Percentiles rank a stretch among this genome's conserved stretches.
Evolutionary conservation across 1,140 invertebrate genomes (phyloP).

Genomic region (Metaphire vulgaris): DNA sequence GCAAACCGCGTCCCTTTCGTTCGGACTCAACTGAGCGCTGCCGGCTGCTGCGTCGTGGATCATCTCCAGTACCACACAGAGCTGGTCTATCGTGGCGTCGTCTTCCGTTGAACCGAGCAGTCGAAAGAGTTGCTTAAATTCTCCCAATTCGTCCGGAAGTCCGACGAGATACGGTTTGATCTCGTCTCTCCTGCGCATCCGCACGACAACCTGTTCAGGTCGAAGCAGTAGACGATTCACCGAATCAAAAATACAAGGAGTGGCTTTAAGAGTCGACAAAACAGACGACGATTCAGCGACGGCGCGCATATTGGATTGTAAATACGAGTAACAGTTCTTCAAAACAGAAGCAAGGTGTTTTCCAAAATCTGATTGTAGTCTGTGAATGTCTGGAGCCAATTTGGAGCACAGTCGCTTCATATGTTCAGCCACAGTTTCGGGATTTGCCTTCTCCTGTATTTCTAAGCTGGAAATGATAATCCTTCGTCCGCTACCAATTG

Average conservation of each 20-base stretch:
- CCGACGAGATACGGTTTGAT: slow-evolving; percentile 34
- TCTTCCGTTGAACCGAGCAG: slow-evolving; percentile 32
- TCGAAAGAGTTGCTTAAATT: slow-evolving; percentile 34
- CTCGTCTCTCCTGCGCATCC: slow-evolving; percentile 30
- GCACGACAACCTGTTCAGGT: slow-evolving; percentile 31
- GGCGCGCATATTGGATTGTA: neutral
- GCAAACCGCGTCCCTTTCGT: slow-evolving; percentile 30
- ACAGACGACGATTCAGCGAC: neutral
- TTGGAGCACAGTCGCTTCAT: neutral
- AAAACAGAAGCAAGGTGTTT: neutral
- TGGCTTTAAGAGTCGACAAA: neutral
- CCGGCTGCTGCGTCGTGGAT: slow-evolving; percentile 24
- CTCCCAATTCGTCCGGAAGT: slow-evolving; percentile 32
- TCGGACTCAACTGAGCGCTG: slow-evolving; percentile 30
- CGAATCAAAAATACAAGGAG: neutral
- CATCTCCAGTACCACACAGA: slow-evolving; percentile 28
- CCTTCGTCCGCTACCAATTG: neutral
- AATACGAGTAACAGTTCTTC: neutral
- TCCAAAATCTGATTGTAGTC: neutral
- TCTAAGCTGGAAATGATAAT: neutral
- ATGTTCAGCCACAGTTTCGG: neutral
- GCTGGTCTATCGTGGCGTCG: slow-evolving; percentile 30
- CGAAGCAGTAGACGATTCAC: slow-evolving; percentile 24
- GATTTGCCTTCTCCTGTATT: neutral
- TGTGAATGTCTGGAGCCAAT: neutral